Evolutionary conservation across 2,113 vertebrate species (phyloP), one percentile per base, ranked within the genome.

Genomic region (Suncus etruscus): DNA sequence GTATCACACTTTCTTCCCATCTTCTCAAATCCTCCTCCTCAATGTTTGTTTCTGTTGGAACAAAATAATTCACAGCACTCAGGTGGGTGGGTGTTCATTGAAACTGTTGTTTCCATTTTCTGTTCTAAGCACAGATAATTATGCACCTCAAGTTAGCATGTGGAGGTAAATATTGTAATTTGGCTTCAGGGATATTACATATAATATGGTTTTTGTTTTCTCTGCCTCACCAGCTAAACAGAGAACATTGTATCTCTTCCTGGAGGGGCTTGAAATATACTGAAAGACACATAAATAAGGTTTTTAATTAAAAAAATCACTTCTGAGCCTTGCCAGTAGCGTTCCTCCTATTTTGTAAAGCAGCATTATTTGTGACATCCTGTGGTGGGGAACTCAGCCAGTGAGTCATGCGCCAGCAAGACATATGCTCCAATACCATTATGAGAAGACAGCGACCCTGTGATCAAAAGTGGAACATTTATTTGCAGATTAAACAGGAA

Each of bases 61-160:
- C 83, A 90, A 89, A 75, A 95, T 94, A 72, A 89, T 93, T 95
- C 72, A 85, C 61, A 16, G 8, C 29, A 31, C 63, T 54, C 81
- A 84, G 77, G 69, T 92, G 81, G 77, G 63, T 92, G 84, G 74
- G 84, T 92, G 58, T 58, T 93, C 91, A 90, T n/a, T 90, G 87
- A 95, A 83, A 31, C 27, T 93, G 87, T 78, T 50, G 39, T 85
- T 83, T 54, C 78, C 82, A 83, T 69, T 93, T 91, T 94, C 92
- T 93, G 32, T 92, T 92, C 72, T 93, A 58, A 92, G 84, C 47
- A 83, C 31, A 94, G 94, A 91, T 91, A 93, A 95, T 95, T 96
- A 82, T 27, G 58, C 47, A 72, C 5, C 1, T 91, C 89, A 89
- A 85, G 84, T 94, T 90, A 92, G 51, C 63, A 91, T 32, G 63